phyloP scores from a whole-genome alignment of 2,113 vertebrate species.

The Gopherus evgoodei region DNA sequence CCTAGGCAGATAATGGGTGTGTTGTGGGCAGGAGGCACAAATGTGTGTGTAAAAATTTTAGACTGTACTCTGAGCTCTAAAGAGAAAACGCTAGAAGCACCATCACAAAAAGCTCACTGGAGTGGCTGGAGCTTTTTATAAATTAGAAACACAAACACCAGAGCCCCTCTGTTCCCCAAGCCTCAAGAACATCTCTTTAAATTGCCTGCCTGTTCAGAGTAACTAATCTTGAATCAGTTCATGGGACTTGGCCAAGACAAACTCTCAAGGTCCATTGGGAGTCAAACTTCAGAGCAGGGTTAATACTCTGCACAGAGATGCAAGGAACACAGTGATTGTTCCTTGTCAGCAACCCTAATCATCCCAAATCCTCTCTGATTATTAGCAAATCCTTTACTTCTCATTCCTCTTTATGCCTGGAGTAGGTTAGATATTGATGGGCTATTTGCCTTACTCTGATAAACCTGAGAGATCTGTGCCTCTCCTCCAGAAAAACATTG shows the following conservation, averaged over 20 bases:
- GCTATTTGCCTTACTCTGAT: background rate
- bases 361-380: background rate
- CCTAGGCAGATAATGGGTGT: background rate
- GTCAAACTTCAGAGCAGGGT: conserved; percentile 17
- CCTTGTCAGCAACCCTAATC: conserved; percentile 18
- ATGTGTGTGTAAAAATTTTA: background rate
- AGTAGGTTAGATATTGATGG: background rate
- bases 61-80: background rate
- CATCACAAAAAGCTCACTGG: conserved; percentile 24
- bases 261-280: conserved; percentile 16
- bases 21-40: background rate
- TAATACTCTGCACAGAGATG: conserved; percentile 51
- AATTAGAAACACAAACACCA: conserved; percentile 57
- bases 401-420: background rate
- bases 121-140: conserved; percentile 35
- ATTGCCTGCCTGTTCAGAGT: conserved; percentile 41
- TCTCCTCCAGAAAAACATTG: background rate
- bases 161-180: conserved; percentile 4
- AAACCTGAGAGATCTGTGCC: background rate
- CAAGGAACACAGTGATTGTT: conserved; percentile 10
- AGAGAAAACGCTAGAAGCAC: background rate
- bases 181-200: conserved; percentile 20
- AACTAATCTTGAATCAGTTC: conserved; percentile 29
- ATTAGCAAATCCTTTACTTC: background rate
- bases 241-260: conserved; percentile 39